phyloP scores from a whole-genome alignment of 2,113 vertebrate genomes.

The Eurypyga helias region DNA sequence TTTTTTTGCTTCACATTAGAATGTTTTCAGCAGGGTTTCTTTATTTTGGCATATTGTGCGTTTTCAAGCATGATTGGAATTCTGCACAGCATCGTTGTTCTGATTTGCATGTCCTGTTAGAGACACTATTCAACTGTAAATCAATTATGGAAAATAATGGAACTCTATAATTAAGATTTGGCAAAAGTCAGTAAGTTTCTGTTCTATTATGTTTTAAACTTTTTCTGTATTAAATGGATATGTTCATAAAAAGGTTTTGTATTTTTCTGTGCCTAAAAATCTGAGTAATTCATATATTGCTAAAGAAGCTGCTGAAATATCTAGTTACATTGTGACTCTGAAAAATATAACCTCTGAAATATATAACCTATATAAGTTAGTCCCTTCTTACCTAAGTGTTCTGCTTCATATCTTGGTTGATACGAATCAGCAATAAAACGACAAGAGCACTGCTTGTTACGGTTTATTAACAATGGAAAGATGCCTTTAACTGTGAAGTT shows the following conservation, averaged over 20 bases:
- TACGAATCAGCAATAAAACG: neutral
- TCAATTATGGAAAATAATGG: conserved; percentile 35
- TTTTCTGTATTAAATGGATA: neutral
- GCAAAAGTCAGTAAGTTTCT: neutral
- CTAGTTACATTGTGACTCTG: neutral
- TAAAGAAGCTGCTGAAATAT: neutral
- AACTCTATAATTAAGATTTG: conserved; percentile 8
- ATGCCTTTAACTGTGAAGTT: neutral
- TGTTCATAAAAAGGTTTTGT: accelerated
- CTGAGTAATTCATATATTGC: neutral
- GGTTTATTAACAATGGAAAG: neutral
- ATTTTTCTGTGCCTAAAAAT: neutral
- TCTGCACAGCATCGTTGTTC: neutral
- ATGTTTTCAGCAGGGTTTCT: neutral
- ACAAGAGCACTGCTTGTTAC: neutral
- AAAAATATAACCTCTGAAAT: neutral
- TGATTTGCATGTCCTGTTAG: conserved; percentile 13
- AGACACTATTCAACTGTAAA: conserved; percentile 24
- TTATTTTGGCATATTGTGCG: neutral
- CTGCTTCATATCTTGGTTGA: neutral
- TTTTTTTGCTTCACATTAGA: neutral
- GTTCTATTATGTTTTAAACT: neutral
- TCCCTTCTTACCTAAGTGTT: neutral
- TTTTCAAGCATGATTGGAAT: neutral
- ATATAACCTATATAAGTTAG: too few relatives aligned